A percentile compares a stretch with the other conserved stretches of the same genome.
Evolutionary conservation across 2,888 invertebrate genomes (phyloP).

Genomic region (Frankliniella intonsa): DNA sequence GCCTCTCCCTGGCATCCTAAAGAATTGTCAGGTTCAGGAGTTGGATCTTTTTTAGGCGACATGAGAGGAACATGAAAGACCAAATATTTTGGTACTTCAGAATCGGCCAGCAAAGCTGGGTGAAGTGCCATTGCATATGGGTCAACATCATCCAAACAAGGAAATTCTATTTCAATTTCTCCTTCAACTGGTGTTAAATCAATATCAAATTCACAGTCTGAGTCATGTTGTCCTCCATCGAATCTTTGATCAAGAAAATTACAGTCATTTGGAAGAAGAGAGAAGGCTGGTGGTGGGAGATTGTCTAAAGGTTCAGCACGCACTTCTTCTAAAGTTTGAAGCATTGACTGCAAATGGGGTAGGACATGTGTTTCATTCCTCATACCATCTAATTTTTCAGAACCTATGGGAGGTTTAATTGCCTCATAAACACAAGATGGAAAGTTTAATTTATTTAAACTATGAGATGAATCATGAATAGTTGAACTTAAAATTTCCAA

Average conservation of each 20-base stretch:
- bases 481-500: background rate
- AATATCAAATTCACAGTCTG: constrained; percentile 4
- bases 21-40: background rate
- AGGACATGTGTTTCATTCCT: background rate
- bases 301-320: background rate
- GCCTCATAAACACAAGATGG: background rate
- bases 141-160: background rate
- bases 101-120: background rate
- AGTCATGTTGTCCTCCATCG: background rate
- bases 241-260: background rate
- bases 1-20: background rate
- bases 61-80: background rate
- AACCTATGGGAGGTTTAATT: background rate
- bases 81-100: background rate
- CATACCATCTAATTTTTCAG: background rate
- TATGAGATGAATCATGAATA: background rate
- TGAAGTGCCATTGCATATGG: background rate
- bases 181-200: background rate
- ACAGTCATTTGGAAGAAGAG: background rate
- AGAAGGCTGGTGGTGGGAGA: background rate
- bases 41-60: background rate
- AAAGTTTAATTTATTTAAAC: background rate
- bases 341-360: constrained; percentile 6
- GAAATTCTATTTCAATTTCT: constrained; percentile 16
- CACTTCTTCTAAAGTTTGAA: background rate